phyloP scores from a whole-genome alignment of 2,888 invertebrate species.

The Monoplex corrugatus region DNA sequence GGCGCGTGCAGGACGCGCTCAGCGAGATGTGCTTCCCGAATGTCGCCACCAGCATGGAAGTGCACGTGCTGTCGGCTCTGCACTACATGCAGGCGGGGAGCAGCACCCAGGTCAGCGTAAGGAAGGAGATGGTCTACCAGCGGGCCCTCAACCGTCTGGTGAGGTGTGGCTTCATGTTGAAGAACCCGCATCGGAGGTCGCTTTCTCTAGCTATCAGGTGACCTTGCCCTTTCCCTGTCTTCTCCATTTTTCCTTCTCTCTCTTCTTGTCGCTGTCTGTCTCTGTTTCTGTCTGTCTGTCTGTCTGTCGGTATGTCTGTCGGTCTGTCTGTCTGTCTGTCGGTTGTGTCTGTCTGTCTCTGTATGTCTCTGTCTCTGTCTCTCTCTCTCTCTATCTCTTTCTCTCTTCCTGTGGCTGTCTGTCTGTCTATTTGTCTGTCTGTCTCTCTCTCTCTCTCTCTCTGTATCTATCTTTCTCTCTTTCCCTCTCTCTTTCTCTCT shows the following conservation, averaged over 20 bases:
- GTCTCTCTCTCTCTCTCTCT: not conserved
- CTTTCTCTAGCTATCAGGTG: no score
- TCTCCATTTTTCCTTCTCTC: no score
- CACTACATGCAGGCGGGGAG: not conserved
- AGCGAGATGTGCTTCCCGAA: no score
- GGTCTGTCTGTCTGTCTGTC: not conserved
- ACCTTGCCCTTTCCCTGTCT: no score
- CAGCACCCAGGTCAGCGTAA: not conserved
- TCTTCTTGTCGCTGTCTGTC: no score
- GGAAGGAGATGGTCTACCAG: not conserved
- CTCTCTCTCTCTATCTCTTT: not conserved
- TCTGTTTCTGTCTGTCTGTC: no score
- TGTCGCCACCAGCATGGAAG: not conserved
- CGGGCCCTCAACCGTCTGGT: not conserved
- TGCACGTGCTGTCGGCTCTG: not conserved
- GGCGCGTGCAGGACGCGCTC: no score
- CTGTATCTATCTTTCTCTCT: not conserved
- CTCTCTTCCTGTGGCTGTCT: not conserved
- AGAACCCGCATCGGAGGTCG: not conserved
- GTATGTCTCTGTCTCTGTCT: not conserved
- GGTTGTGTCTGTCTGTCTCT: not conserved
- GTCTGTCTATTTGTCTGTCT: no score
- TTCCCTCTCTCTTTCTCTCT: not conserved
- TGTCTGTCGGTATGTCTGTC: no score
- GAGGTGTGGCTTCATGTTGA: not conserved